Evolutionary conservation across 2,113 vertebrate species (phyloP).

Genomic region (Megaceryle torquata): DNA sequence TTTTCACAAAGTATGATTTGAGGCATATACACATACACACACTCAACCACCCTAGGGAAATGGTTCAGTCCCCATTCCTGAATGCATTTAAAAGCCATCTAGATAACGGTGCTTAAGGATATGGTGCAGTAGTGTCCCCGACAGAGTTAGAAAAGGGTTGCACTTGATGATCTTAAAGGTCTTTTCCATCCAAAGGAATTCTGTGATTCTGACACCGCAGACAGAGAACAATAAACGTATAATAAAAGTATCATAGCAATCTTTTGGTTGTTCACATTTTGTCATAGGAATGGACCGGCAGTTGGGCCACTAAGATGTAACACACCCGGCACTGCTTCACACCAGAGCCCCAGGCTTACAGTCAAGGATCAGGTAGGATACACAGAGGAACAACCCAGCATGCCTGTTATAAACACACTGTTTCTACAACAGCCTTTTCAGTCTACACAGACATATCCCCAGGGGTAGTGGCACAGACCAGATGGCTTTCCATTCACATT

Average conservation of each 20-base stretch:
- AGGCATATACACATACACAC: neutral
- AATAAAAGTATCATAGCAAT: neutral
- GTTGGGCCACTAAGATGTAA: neutral
- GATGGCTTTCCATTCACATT: slow-evolving; percentile 13
- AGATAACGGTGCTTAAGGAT: no score
- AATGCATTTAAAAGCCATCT: no score
- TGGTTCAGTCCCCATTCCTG: no score
- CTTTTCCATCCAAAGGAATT: no score
- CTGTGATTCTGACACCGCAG: no score
- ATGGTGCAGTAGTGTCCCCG: no score
- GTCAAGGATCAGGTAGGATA: neutral
- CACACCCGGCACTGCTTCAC: neutral
- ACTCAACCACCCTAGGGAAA: no score
- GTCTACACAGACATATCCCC: neutral
- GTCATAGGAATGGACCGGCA: neutral
- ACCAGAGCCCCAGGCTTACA: neutral
- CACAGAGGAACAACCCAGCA: neutral
- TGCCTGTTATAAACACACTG: rapidly evolving
- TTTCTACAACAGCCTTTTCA: neutral
- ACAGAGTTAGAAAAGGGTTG: no score
- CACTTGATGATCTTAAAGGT: no score
- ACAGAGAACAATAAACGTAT: neutral
- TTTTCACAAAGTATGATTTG: rapidly evolving
- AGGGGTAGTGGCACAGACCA: neutral
- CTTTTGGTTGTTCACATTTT: neutral